phyloP scores from a whole-genome alignment of 2,113 vertebrate genomes.

The Acrocephalus kingi region DNA sequence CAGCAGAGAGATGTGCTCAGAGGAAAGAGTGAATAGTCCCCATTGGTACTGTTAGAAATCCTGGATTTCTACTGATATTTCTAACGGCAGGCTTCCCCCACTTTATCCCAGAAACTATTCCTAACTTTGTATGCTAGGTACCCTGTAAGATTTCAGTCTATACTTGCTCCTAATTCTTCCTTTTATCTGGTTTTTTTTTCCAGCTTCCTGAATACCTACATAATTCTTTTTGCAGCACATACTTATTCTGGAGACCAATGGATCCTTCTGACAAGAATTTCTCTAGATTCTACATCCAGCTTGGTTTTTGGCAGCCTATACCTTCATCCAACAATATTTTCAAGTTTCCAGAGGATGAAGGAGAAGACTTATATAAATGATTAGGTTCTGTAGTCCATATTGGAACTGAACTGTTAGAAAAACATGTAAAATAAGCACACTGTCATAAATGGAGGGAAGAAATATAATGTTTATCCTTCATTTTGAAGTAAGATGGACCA shows the following conservation, averaged over 20 bases:
- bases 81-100: not conserved
- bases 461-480: not conserved
- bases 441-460: not conserved
- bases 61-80: not conserved
- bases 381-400: not conserved
- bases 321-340: no score
- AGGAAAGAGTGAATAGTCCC: not conserved
- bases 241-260: not conserved
- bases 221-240: not conserved
- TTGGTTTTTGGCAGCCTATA: not conserved
- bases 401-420: not conserved
- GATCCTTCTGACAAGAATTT: not conserved
- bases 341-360: not conserved
- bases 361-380: rapidly evolving
- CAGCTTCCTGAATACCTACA: not conserved
- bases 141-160: not conserved
- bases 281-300: not conserved
- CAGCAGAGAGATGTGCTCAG: not conserved
- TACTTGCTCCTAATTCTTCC: not conserved
- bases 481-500: not conserved
- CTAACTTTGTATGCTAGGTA: not conserved
- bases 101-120: not conserved
- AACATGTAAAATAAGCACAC: rapidly evolving
- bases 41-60: not conserved
- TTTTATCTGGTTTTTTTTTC: not conserved